phyloP scores from a whole-genome alignment of 2,113 vertebrate species.

The Paratilapia polleni region DNA sequence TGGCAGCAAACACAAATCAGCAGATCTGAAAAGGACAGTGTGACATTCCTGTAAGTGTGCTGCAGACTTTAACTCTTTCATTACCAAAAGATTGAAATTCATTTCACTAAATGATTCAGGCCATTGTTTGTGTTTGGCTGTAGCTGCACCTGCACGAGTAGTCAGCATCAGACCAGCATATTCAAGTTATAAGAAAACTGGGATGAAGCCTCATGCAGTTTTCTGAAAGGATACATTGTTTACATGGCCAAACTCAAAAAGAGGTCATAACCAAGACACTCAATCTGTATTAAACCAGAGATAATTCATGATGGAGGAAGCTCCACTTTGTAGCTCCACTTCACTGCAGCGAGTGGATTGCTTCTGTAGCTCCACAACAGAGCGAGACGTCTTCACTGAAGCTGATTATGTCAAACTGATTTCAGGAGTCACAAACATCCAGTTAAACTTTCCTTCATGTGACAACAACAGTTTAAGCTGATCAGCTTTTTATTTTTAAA shows the following conservation, averaged over 20 bases:
- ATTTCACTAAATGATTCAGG: not conserved
- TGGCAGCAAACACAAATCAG: not conserved
- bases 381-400: not conserved
- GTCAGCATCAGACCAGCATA: not conserved
- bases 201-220: not conserved
- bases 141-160: not conserved
- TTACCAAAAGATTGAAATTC: not conserved
- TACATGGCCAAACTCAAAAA: not conserved
- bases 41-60: not conserved
- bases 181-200: not conserved
- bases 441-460: not conserved
- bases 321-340: fast-evolving
- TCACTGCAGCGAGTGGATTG: fast-evolving
- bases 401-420: not conserved
- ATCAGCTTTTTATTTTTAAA: not conserved
- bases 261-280: not conserved
- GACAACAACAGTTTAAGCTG: not conserved
- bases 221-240: not conserved
- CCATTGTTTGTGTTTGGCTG: not conserved
- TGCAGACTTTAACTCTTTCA: not conserved
- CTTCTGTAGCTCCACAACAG: not conserved
- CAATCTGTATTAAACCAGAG: not conserved
- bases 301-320: not conserved
- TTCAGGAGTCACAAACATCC: conserved; percentile 4
- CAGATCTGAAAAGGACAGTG: not conserved